Conservation (phyloP, 2,888 invertebrate species). For the Metallyticus violacea region DNA sequence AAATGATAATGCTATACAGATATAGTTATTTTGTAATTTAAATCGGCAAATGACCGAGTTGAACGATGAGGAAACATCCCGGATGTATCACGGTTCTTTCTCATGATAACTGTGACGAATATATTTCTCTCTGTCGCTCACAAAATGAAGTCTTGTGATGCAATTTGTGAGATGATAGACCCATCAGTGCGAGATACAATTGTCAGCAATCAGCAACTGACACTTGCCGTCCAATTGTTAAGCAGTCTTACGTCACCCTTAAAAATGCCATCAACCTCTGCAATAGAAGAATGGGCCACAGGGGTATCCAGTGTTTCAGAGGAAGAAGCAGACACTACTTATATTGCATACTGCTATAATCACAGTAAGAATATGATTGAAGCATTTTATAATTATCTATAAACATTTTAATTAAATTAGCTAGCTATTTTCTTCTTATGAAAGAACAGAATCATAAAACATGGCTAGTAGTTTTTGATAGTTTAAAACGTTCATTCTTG, state of each 20-base stretch:
- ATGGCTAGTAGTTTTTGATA: no score
- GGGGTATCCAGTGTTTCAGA: neutral
- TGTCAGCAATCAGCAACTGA: neutral
- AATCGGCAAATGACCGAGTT: neutral
- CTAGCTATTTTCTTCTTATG: no score
- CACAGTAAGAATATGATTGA: no score
- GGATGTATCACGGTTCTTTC: neutral
- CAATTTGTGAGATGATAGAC: neutral
- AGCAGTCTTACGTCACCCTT: neutral
- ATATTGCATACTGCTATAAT: no score
- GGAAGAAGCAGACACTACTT: neutral
- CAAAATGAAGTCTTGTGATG: neutral
- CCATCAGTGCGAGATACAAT: neutral
- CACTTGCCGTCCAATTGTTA: neutral
- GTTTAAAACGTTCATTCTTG: no score
- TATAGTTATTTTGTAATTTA: neutral
- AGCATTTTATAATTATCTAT: no score
- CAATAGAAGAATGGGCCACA: neutral
- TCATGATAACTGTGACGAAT: neutral
- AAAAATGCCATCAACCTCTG: neutral
- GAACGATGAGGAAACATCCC: neutral
- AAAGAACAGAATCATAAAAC: no score
- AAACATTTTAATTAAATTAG: no score
- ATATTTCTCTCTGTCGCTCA: neutral
- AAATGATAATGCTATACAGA: neutral